Conservation (phyloP, 1,140 invertebrate genomes). For the Eriosoma lanigerum region DNA sequence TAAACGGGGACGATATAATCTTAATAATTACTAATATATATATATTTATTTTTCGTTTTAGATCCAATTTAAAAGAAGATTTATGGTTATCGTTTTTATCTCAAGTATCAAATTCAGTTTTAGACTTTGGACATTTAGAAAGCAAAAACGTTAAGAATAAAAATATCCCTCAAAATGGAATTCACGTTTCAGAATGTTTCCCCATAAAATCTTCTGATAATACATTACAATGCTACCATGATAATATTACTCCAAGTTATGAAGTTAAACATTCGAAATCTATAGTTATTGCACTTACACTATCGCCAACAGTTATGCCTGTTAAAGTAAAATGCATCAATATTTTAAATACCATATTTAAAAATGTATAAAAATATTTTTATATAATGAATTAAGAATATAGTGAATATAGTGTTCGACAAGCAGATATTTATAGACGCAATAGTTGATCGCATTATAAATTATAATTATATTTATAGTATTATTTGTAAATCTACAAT, state of each 20-base stretch:
- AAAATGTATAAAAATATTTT: too few species aligned
- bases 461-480: too few species aligned
- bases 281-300: neutral
- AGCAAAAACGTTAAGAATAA: neutral
- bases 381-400: too few species aligned
- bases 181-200: neutral
- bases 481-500: too few species aligned
- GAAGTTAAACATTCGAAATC: neutral
- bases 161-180: neutral
- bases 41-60: neutral
- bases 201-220: neutral
- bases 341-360: too few species aligned
- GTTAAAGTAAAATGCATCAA: too few species aligned
- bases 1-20: too few species aligned
- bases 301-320: constrained; percentile 27
- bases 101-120: neutral
- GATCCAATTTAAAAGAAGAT: neutral
- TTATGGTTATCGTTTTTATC: constrained; percentile 20
- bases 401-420: too few species aligned
- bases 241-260: neutral
- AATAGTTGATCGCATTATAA: too few species aligned
- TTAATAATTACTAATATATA: too few species aligned
- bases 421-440: too few species aligned
- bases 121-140: neutral
- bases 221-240: neutral